Percentiles rank a stretch among this genome's conserved stretches.
These are phyloP conservation scores for Leptobrachium ailaonicum DNA, from an alignment of 2,113 vertebrate genomes.

Conservation along the genomic window DNA sequence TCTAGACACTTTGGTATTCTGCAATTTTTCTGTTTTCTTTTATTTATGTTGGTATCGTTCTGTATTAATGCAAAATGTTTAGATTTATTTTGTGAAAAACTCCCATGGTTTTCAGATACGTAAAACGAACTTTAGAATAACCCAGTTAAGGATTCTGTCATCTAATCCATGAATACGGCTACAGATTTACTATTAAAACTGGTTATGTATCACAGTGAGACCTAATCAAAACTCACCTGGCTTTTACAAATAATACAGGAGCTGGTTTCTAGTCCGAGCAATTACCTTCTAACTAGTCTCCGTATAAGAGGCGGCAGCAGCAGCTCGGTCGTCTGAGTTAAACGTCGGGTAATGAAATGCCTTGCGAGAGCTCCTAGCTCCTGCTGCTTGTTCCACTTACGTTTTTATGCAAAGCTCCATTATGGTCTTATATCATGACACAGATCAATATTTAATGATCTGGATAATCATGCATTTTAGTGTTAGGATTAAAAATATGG, in stretches of 20 bases:
- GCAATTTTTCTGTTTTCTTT: too few relatives aligned
- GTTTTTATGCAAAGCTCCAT: conserved; percentile 67
- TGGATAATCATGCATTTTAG: conserved; percentile 79
- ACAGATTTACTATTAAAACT: too few relatives aligned
- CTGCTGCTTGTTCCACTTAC: conserved; percentile 56
- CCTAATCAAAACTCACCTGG: too few relatives aligned
- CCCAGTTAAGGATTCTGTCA: too few relatives aligned
- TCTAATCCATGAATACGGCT: too few relatives aligned
- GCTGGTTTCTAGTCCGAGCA: neutral
- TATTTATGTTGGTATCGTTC: too few relatives aligned
- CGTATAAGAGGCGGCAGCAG: neutral
- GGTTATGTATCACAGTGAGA: too few relatives aligned
- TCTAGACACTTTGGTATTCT: too few relatives aligned
- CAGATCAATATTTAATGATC: conserved; percentile 78
- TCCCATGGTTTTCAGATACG: too few relatives aligned
- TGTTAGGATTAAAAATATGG: conserved; percentile 80
- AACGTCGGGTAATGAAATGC: neutral
- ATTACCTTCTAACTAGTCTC: neutral
- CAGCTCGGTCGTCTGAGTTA: conserved; percentile 7
- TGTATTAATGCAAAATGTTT: too few relatives aligned
- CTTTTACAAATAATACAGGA: neutral
- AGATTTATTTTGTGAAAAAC: too few relatives aligned
- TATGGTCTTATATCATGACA: conserved; percentile 73
- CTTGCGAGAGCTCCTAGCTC: conserved; percentile 16
- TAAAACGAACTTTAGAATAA: too few relatives aligned